Evolutionary conservation across 2,797 vertebrate genomes (phyloP).

Genomic region (Pseudochaenichthys georgianus): DNA sequence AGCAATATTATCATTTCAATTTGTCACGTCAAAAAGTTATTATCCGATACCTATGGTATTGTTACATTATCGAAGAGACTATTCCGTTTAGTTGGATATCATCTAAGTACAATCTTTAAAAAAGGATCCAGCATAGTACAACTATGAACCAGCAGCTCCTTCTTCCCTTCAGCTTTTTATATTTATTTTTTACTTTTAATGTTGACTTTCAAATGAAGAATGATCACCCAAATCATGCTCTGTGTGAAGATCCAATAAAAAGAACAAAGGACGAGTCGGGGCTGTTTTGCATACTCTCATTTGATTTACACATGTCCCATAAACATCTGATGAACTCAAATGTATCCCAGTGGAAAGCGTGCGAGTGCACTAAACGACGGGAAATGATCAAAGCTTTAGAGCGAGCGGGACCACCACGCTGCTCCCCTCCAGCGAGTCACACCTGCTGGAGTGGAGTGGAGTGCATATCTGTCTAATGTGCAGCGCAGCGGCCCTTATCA

Average conservation of each 20-base stretch:
- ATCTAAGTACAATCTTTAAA: not conserved
- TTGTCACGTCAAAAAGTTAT: too few species aligned
- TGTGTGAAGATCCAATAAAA: constrained; percentile 31
- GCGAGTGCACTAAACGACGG: constrained; percentile 21
- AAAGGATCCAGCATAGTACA: not conserved
- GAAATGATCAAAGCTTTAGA: constrained; percentile 57
- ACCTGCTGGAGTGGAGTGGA: constrained; percentile 63
- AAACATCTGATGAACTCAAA: constrained; percentile 76
- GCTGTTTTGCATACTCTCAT: constrained; percentile 50
- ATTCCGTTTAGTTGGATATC: not conserved
- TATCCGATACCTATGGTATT: not conserved
- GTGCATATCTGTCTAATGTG: constrained; percentile 47
- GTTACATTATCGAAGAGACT: not conserved
- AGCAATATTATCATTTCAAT: not conserved
- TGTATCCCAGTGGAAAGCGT: constrained; percentile 43
- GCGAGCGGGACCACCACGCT: constrained; percentile 47
- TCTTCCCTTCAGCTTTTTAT: not conserved
- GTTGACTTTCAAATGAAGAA: constrained; percentile 49
- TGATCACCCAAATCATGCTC: constrained; percentile 3
- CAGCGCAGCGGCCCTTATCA: constrained; percentile 53
- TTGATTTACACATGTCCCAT: constrained; percentile 71
- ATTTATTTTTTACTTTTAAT: not conserved
- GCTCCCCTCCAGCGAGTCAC: constrained; percentile 46
- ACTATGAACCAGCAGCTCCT: not conserved
- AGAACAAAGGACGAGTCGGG: constrained; percentile 61